A percentile compares a stretch with the other conserved stretches of the same genome.
These are phyloP conservation scores for Pantherophis guttatus DNA, from an alignment of 2,113 vertebrate genomes.

Conservation along the genomic window DNA sequence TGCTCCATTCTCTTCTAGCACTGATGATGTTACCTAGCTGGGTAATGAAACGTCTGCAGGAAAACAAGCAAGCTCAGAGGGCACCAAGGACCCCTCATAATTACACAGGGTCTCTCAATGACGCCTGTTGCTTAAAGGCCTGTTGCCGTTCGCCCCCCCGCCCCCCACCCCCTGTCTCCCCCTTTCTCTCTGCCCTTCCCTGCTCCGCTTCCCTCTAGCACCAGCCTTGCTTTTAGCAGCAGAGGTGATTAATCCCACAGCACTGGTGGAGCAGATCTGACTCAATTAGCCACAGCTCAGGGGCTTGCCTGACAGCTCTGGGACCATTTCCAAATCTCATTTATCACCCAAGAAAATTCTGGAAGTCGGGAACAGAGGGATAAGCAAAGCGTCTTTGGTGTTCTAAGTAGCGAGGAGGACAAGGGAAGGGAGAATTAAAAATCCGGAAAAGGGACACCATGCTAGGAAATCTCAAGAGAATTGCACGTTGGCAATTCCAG, in stretches of 20 bases:
- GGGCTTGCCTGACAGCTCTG: conserved; percentile 8
- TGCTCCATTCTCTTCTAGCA: too few relatives aligned
- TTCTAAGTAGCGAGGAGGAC: neutral
- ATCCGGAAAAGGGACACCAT: too few relatives aligned
- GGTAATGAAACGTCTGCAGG: too few relatives aligned
- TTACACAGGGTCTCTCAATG: neutral
- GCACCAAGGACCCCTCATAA: too few relatives aligned
- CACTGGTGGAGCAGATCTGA: conserved; percentile 7
- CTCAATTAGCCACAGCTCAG: conserved; percentile 13
- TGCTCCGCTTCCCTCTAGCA: neutral
- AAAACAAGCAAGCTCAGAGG: too few relatives aligned
- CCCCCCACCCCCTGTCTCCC: too few relatives aligned
- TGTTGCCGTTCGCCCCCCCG: too few relatives aligned
- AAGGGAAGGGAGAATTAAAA: neutral
- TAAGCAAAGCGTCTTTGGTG: neutral
- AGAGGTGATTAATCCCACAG: conserved; percentile 10
- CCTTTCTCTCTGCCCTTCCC: neutral
- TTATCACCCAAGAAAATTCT: conserved; percentile 22
- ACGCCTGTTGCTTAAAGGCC: neutral
- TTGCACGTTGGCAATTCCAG: too few relatives aligned
- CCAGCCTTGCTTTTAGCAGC: neutral
- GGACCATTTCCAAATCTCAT: conserved; percentile 19
- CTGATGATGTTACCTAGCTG: too few relatives aligned
- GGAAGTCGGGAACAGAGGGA: neutral
- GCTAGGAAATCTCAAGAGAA: neutral